Conservation (phyloP, 2,797 vertebrate genomes). For the Molossus molossus region DNA sequence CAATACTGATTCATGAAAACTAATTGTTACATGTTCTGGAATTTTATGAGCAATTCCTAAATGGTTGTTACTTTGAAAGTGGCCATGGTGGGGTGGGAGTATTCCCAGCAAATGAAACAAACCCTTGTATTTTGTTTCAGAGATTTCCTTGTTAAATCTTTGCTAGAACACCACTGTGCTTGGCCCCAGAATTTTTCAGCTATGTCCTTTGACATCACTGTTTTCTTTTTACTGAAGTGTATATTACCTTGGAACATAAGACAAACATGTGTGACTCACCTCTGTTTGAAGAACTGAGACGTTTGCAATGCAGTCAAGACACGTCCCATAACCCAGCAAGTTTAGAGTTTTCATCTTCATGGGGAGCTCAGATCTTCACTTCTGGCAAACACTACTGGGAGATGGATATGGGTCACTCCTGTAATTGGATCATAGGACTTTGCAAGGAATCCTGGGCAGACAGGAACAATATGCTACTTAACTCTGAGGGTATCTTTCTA, state of each 20-base stretch:
- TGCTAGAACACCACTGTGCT: not conserved
- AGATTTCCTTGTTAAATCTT: not conserved
- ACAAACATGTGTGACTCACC: not conserved
- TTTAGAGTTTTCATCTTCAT: not conserved
- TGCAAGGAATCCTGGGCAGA: slow-evolving; percentile 16
- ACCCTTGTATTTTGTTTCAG: not conserved
- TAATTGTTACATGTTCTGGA: not conserved
- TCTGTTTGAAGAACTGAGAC: slow-evolving; percentile 47
- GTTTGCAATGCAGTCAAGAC: not conserved
- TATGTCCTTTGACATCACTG: not conserved
- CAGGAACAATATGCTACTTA: slow-evolving; percentile 9
- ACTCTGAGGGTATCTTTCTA: slow-evolving; percentile 48
- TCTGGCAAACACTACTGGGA: not conserved
- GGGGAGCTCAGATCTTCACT: not conserved
- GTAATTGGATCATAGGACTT: not conserved
- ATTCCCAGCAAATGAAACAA: not conserved
- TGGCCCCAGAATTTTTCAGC: not conserved
- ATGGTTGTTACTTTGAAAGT: not conserved
- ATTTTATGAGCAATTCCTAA: not conserved
- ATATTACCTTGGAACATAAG: not conserved
- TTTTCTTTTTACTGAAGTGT: slow-evolving; percentile 28
- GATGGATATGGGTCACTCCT: not conserved
- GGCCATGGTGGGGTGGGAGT: not conserved
- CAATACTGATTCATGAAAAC: not conserved
- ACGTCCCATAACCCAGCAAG: not conserved